These are phyloP conservation scores for Cenopis cana DNA, from an alignment of 2,888 invertebrate species.

Conservation along the genomic window DNA sequence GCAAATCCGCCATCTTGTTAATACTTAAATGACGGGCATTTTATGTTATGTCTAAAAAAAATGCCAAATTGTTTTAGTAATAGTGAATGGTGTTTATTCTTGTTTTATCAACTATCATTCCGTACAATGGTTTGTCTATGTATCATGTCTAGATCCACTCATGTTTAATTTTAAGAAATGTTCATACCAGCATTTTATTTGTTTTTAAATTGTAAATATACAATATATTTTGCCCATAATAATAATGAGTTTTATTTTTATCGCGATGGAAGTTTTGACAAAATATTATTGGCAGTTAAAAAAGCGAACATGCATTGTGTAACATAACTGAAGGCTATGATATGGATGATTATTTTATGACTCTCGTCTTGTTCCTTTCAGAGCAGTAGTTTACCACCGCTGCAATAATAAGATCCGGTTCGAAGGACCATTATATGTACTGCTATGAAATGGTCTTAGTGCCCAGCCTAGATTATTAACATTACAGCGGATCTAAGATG, in stretches of 20 bases:
- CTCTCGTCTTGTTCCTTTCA: too few species aligned
- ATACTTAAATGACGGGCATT: neutral
- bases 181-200: constrained; percentile 81
- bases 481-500: too few species aligned
- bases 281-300: neutral
- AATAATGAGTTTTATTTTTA: constrained; percentile 47
- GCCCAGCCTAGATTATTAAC: too few species aligned
- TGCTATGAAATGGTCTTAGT: too few species aligned
- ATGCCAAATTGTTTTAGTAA: constrained; percentile 33
- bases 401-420: neutral
- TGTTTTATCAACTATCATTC: constrained; percentile 61
- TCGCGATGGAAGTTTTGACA: neutral
- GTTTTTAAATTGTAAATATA: constrained; percentile 81
- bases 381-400: too few species aligned
- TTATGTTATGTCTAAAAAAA: constrained; percentile 13
- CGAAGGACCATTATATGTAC: neutral
- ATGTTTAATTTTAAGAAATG: constrained; percentile 76
- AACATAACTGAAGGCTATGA: neutral
- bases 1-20: neutral
- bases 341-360: too few species aligned
- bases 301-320: neutral
- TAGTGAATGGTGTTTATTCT: constrained; percentile 46
- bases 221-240: constrained; percentile 84
- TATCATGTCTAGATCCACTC: constrained; percentile 68
- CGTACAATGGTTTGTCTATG: constrained; percentile 59